These are phyloP conservation scores for Planiliza haematocheilus DNA, from an alignment of 2,113 vertebrate species.

Conservation along the genomic window DNA sequence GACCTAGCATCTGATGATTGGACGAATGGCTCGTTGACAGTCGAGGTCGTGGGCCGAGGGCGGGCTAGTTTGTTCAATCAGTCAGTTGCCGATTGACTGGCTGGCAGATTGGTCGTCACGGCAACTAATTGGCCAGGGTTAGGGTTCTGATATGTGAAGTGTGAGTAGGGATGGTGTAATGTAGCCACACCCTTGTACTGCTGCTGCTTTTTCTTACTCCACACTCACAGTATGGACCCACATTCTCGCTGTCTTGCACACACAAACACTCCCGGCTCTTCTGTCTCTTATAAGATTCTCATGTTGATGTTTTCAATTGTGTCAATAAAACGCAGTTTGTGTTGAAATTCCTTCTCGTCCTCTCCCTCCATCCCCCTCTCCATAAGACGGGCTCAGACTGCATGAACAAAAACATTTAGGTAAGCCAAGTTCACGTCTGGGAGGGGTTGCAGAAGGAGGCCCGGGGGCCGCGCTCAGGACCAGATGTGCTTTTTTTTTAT, in stretches of 20 bases:
- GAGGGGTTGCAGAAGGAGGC: constrained; percentile 75
- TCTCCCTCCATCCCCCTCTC: constrained; percentile 28
- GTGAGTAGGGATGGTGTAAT: constrained; percentile 45
- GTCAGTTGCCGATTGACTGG: not conserved
- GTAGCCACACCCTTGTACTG: constrained; percentile 35
- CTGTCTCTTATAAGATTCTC: constrained; percentile 26
- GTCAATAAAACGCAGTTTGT: constrained; percentile 70
- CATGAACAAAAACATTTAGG: constrained; percentile 80
- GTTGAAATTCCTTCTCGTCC: constrained; percentile 62
- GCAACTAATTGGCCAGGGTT: not conserved
- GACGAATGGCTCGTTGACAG: constrained; percentile 10
- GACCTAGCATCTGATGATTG: constrained; percentile 12
- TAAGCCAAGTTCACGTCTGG: constrained; percentile 81
- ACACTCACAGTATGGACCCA: not conserved
- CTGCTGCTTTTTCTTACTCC: not conserved
- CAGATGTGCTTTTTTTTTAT: constrained; percentile 75
- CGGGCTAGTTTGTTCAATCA: not conserved
- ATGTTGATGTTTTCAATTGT: constrained; percentile 68
- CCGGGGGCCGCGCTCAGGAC: constrained; percentile 67
- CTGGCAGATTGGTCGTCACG: constrained; percentile 4
- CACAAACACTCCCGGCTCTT: not conserved
- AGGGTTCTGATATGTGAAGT: not conserved
- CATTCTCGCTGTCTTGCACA: not conserved
- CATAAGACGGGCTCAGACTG: constrained; percentile 48
- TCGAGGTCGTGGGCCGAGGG: not conserved